These are phyloP conservation scores for Hiodon tergisus DNA, from an alignment of 2,113 vertebrate species.

Conservation along the genomic window DNA sequence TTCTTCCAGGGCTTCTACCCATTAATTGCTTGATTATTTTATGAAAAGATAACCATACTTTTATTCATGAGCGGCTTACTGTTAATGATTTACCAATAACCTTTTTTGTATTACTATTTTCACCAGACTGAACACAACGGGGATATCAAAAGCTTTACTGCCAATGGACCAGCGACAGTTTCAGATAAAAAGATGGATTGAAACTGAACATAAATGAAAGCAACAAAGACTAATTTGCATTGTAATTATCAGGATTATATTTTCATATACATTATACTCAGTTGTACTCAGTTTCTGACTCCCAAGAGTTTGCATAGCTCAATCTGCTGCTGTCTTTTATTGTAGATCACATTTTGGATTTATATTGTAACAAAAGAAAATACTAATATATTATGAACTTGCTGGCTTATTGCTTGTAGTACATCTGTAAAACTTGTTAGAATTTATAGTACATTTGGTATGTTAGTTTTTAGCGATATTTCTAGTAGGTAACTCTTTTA, in stretches of 20 bases:
- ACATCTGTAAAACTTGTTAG: too few relatives aligned
- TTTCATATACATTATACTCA: neutral
- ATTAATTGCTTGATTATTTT: too few relatives aligned
- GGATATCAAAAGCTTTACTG: slow-evolving; percentile 42
- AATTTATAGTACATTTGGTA: too few relatives aligned
- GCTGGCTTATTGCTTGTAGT: neutral
- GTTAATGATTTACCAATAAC: neutral
- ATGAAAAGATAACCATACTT: neutral
- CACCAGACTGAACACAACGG: slow-evolving; percentile 55
- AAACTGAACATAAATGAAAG: slow-evolving; percentile 30
- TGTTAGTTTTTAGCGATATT: too few relatives aligned
- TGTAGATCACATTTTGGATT: neutral
- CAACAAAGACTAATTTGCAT: neutral
- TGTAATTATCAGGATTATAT: slow-evolving; percentile 4
- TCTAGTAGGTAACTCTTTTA: too few relatives aligned
- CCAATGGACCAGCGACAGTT: slow-evolving; percentile 44
- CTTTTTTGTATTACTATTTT: slow-evolving; percentile 28
- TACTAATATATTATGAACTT: neutral
- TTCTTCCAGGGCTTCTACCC: too few relatives aligned
- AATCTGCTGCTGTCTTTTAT: slow-evolving; percentile 6
- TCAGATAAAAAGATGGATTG: slow-evolving; percentile 74
- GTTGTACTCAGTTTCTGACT: too few relatives aligned
- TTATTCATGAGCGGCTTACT: neutral
- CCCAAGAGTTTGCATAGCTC: neutral
- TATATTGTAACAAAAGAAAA: slow-evolving; percentile 5